Evolutionary conservation across 2,797 vertebrate species (phyloP), one percentile per base, ranked within the genome.

Genomic region (Sardinella longiceps): DNA sequence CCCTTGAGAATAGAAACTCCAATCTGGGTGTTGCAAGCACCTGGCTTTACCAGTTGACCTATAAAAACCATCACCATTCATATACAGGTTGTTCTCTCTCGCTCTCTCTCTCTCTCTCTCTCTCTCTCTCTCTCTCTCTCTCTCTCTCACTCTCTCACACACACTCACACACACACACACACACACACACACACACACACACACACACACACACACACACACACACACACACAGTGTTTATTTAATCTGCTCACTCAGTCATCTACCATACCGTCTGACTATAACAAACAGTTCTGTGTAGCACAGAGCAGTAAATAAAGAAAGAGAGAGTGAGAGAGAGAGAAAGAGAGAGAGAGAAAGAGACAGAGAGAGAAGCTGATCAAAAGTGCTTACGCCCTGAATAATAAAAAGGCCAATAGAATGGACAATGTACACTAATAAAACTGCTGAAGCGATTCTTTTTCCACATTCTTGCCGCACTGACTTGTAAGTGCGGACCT

Each of bases 291-390:
- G 63, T n/a, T n/a, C 84, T 48, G 46, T 1, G 12, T 48, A 74
- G 66, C 82, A 28, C 88, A 88, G 56, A 63, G 85, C 63, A 84
- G 80, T 25, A 88, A 77, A 86, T 87, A 88, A n/a, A n/a, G n/a
- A 25, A 18, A 63, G 58, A 25, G 60, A 63, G 25, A 25, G 7
- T 10, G n/a, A 28, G 60, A 63, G 25, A 28, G 60, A 28, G 60
- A 11, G 1, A 30, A 6, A n/a, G 20, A 70, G 63, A 70, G 30
- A 33, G 23, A 33, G 63, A 33, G 28, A 33, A 2, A 70, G 63
- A 14, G 12, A 33, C 23, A 33, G 12, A 30, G 63, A 30, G 25
- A 12, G 11, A 83, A 56, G 18, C 18, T 45, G 25, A 80, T 53
- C 12, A 37, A 51, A 83, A 51, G 77, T 74, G 66, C 66, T 39